Evolutionary conservation across 2,888 invertebrate genomes (phyloP).

Genomic region (Dexiosoma caninum): DNA sequence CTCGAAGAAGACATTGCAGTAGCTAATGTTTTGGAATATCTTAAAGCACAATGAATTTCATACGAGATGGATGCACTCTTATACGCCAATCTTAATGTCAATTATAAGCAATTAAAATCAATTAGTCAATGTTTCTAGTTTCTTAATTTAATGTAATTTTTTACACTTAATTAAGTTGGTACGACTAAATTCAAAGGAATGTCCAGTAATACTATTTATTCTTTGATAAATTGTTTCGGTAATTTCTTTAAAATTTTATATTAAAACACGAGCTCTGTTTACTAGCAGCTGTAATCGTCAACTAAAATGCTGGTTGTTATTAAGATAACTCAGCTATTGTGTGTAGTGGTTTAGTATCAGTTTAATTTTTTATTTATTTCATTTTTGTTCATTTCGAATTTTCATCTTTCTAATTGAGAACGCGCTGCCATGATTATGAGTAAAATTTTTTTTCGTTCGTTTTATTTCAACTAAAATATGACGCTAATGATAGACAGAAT

Average conservation of each 20-base stretch:
- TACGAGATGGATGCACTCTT: constrained; percentile 11
- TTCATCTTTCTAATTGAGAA: constrained; percentile 12
- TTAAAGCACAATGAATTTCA: constrained; percentile 10
- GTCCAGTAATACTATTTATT: neutral
- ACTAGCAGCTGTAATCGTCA: constrained; percentile 43
- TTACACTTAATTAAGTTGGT: constrained; percentile 66
- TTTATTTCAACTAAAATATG: neutral
- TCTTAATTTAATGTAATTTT: neutral
- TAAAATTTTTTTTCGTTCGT: constrained; percentile 3
- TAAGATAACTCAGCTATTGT: constrained; percentile 43
- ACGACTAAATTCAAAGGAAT: constrained; percentile 10
- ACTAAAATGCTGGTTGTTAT: constrained; percentile 47
- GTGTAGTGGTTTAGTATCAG: constrained; percentile 7
- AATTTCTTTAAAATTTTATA: neutral
- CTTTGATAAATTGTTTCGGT: neutral
- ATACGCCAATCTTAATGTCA: constrained; percentile 30
- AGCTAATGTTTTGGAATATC: constrained; percentile 19
- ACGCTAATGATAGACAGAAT: neutral
- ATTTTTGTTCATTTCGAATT: neutral
- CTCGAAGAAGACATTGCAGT: constrained; percentile 54
- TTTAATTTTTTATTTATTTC: constrained; percentile 9
- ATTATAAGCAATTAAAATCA: constrained; percentile 67
- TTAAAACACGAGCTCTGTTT: constrained; percentile 42
- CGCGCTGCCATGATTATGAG: neutral
- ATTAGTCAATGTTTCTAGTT: constrained; percentile 65